Evolutionary conservation across 2,888 invertebrate genomes (phyloP).

Genomic region (Junonia oenone): DNA sequence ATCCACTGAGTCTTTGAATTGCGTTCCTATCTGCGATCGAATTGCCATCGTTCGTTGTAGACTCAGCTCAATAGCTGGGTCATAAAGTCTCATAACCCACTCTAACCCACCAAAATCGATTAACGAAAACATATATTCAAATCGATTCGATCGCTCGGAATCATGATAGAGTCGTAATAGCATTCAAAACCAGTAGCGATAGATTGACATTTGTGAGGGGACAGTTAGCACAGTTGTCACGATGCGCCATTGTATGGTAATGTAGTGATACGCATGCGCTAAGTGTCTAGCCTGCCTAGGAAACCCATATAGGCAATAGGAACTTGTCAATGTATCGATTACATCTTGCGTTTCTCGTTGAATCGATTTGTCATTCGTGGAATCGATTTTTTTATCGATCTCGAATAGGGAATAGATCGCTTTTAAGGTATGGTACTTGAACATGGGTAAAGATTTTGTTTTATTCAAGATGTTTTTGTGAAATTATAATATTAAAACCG

Average conservation of each 20-base stretch:
- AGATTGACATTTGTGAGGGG: slow-evolving; percentile 35
- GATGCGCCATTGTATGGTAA: slow-evolving; percentile 37
- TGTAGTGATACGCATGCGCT: slow-evolving; percentile 32
- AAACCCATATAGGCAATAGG: slow-evolving; percentile 14
- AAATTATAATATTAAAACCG: too few species aligned
- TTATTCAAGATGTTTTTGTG: not conserved
- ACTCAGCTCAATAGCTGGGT: too few species aligned
- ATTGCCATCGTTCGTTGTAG: too few species aligned
- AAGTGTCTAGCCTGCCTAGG: slow-evolving; percentile 18
- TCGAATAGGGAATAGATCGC: not conserved
- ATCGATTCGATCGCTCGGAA: slow-evolving; percentile 11
- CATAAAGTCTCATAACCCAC: not conserved
- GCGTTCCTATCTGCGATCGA: too few species aligned
- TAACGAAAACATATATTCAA: slow-evolving; percentile 3
- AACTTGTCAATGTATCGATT: slow-evolving; percentile 1
- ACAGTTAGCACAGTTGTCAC: slow-evolving; percentile 28
- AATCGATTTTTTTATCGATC: not conserved
- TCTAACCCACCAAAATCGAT: not conserved
- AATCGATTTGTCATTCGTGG: not conserved
- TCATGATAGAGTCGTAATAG: slow-evolving; percentile 22
- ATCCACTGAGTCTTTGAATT: too few species aligned
- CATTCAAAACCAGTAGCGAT: slow-evolving; percentile 36
- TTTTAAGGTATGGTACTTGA: not conserved
- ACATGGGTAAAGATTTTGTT: too few species aligned
- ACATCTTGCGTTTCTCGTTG: not conserved